Conservation (phyloP, 2,888 invertebrate genomes). For the Aphodius granarius region DNA sequence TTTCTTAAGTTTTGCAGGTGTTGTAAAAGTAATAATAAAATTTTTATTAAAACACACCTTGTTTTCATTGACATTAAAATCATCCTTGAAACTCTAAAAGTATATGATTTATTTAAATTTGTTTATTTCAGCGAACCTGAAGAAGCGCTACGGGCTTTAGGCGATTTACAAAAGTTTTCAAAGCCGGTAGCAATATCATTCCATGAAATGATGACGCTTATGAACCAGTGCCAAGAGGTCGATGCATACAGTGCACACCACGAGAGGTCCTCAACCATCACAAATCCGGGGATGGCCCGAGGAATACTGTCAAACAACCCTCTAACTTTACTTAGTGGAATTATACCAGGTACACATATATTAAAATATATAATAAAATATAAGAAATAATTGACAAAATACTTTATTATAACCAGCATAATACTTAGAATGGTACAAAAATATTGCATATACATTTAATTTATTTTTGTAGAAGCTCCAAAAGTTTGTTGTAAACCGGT, state of each 20-base stretch:
- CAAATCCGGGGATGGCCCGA: slow-evolving; percentile 23
- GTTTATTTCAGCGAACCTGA: slow-evolving; percentile 67
- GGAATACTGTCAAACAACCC: slow-evolving; percentile 65
- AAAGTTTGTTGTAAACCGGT: slow-evolving; percentile 57
- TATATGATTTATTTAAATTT: too few relatives aligned
- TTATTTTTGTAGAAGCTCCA: slow-evolving; percentile 19
- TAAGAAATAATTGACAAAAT: background rate
- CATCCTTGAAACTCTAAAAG: background rate
- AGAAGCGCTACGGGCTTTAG: slow-evolving; percentile 66
- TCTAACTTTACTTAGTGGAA: slow-evolving; percentile 73
- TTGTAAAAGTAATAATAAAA: background rate
- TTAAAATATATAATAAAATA: slow-evolving; percentile 1
- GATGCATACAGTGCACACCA: slow-evolving; percentile 42
- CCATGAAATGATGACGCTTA: slow-evolving; percentile 74
- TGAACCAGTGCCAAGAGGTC: slow-evolving; percentile 78
- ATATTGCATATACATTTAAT: background rate
- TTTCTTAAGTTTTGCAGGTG: background rate
- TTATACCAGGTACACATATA: slow-evolving; percentile 80
- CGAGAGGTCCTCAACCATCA: slow-evolving; percentile 24
- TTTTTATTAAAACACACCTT: background rate
- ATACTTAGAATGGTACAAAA: background rate
- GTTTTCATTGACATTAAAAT: background rate
- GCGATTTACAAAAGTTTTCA: slow-evolving; percentile 64
- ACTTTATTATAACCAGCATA: slow-evolving; percentile 4
- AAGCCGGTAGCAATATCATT: slow-evolving; percentile 69